Conservation (phyloP, 1,140 invertebrate genomes). For the Neuroterus valhalla region DNA sequence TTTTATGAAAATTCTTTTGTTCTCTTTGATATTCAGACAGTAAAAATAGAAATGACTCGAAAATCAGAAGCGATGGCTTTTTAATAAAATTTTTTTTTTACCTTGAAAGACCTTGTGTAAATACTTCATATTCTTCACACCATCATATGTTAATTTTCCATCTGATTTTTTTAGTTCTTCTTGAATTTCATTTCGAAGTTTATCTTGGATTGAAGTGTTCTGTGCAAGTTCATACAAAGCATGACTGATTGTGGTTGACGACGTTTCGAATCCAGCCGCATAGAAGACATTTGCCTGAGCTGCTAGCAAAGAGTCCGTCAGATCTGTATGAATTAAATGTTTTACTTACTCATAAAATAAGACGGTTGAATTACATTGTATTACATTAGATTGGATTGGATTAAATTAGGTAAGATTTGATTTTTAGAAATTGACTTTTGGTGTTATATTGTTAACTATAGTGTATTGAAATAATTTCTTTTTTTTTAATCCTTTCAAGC, state of each 20-base stretch:
- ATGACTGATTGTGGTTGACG: constrained; percentile 73
- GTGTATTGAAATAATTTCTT: no score
- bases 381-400: no score
- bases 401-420: no score
- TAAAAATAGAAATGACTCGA: no score
- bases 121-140: constrained; percentile 54
- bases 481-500: no score
- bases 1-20: no score
- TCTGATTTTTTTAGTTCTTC: constrained; percentile 49
- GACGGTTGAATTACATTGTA: no score
- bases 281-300: constrained; percentile 73
- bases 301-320: constrained; percentile 57
- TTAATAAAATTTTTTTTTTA: constrained; percentile 26
- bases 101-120: constrained; percentile 60
- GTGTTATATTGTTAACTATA: no score
- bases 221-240: constrained; percentile 74
- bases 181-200: constrained; percentile 73
- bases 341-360: not conserved
- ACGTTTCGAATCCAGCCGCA: constrained; percentile 79
- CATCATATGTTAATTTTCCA: constrained; percentile 52
- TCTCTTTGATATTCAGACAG: no score
- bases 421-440: no score
- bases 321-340: constrained; percentile 53
- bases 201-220: constrained; percentile 75
- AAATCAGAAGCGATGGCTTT: no score